phyloP scores from a whole-genome alignment of 1,140 invertebrate genomes.

The Penaeus japonicus region DNA sequence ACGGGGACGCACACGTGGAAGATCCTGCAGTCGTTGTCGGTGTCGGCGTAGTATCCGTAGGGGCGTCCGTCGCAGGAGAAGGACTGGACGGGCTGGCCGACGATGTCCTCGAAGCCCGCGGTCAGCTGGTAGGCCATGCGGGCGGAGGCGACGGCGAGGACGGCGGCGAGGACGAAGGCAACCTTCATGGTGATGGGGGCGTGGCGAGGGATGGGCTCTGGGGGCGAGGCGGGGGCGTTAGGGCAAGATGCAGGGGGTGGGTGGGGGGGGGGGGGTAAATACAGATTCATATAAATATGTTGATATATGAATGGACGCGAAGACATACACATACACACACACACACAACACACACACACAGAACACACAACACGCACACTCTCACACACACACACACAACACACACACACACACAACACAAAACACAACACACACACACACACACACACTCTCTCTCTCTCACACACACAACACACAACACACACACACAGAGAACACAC shows the following conservation, averaged over 20 bases:
- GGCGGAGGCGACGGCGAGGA: constrained; percentile 27
- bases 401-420: no score
- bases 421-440: no score
- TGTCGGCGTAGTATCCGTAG: constrained; percentile 64
- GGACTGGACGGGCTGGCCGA: constrained; percentile 23
- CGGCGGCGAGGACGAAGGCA: constrained; percentile 7
- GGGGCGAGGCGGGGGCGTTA: background rate
- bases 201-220: background rate
- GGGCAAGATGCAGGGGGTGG: no score
- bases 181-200: constrained; percentile 17
- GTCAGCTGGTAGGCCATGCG: constrained; percentile 48
- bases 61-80: constrained; percentile 62
- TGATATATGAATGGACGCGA: no score
- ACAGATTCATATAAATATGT: no score
- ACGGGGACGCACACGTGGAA: constrained; percentile 64
- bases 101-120: constrained; percentile 42
- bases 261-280: background rate
- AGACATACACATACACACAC: no score
- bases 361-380: no score
- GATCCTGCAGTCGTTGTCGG: constrained; percentile 63
- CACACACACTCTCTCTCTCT: no score
- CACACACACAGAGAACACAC: no score
- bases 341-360: no score
- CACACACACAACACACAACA: no score
- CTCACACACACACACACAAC: no score